Evolutionary conservation across 2,113 vertebrate species (phyloP).

Genomic region (Epinephelus cyanopodus): DNA sequence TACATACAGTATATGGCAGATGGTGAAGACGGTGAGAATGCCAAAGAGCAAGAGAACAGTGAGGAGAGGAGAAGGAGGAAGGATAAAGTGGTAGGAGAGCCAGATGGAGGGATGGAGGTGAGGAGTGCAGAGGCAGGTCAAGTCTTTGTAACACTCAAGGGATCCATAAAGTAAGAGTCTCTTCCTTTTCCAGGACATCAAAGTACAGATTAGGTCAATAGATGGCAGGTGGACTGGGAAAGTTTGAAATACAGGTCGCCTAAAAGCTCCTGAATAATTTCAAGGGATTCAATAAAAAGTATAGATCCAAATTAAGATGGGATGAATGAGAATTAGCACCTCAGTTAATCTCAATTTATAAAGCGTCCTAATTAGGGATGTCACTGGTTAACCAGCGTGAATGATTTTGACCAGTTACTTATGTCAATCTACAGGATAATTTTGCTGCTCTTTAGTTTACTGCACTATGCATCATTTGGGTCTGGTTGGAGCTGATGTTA

Average conservation of each 20-base stretch:
- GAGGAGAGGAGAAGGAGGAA: neutral
- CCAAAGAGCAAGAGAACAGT: conserved; percentile 6
- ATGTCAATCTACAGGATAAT: no score
- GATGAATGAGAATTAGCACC: neutral
- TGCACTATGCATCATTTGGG: no score
- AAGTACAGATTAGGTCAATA: neutral
- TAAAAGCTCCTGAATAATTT: neutral
- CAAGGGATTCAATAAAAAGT: neutral
- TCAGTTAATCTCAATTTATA: no score
- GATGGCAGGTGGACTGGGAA: neutral
- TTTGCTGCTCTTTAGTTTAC: no score
- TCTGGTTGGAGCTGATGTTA: no score
- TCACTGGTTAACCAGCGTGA: no score
- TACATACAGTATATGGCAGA: conserved; percentile 43
- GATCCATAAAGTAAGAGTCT: neutral
- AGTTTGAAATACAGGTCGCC: neutral
- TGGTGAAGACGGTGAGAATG: conserved; percentile 38
- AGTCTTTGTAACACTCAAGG: neutral
- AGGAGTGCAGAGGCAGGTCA: conserved; percentile 28
- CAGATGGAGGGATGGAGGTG: conserved; percentile 56
- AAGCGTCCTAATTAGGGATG: neutral
- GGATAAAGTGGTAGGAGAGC: neutral
- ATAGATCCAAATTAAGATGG: neutral
- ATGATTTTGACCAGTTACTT: no score
- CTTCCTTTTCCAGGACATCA: neutral